Percentiles rank a stretch among this genome's conserved stretches.
Conservation (phyloP, 2,797 vertebrate species). For the Jordanella pulchra region DNA sequence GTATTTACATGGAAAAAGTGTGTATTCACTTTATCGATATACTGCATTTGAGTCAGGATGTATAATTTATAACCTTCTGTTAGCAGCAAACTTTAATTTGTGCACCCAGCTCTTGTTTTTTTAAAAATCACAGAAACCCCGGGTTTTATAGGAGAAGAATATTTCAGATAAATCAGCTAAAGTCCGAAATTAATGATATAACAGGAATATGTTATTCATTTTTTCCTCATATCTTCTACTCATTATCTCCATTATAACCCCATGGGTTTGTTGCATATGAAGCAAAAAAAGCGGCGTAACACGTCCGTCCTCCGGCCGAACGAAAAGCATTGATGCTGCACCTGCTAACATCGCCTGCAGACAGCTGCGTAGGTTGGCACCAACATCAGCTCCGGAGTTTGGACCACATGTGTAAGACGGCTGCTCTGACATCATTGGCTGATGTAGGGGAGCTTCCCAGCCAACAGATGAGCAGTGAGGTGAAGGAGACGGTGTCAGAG, state of each 20-base stretch:
- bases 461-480: conserved; percentile 20
- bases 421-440: conserved; percentile 58
- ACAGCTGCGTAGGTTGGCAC: conserved; percentile 44
- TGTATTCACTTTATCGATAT: background rate
- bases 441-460: conserved; percentile 49
- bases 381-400: conserved; percentile 21
- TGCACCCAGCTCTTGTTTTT: background rate
- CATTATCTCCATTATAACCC: conserved; percentile 3
- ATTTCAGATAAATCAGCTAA: background rate
- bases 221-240: background rate
- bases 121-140: background rate
- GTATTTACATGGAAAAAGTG: no score
- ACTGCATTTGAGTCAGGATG: background rate
- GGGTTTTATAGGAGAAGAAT: background rate
- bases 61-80: background rate
- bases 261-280: background rate
- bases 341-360: conserved; percentile 23
- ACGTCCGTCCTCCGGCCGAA: background rate
- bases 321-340: background rate
- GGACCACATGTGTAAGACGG: conserved; percentile 39
- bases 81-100: background rate
- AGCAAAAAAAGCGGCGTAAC: background rate
- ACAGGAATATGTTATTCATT: no score
- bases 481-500: conserved; percentile 15
- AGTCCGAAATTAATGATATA: background rate